Percentiles rank a stretch among this genome's conserved stretches.
phyloP scores from a whole-genome alignment of 2,888 invertebrate species.

The Melieria crassipennis region DNA sequence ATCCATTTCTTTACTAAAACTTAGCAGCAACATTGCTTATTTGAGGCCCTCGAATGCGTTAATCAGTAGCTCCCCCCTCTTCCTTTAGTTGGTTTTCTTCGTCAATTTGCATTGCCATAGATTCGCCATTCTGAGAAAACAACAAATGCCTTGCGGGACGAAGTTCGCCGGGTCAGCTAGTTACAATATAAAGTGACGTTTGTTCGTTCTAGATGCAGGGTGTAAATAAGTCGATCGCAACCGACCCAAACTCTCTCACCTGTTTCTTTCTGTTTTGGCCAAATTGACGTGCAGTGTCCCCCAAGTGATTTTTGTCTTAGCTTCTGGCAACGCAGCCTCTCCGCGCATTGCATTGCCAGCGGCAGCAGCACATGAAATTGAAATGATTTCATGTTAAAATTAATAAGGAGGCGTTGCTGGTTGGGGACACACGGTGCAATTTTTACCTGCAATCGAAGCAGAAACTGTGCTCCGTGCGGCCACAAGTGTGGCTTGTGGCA shows the following conservation, averaged over 20 bases:
- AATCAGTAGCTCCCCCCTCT: too few species aligned
- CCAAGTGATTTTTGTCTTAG: neutral
- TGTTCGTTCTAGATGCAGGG: too few species aligned
- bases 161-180: too few species aligned
- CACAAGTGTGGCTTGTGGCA: neutral
- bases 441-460: neutral
- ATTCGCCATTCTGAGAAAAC: too few species aligned
- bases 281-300: conserved; percentile 15
- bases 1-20: too few species aligned
- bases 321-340: neutral
- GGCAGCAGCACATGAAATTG: conserved; percentile 14
- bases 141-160: too few species aligned
- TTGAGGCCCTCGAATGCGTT: too few species aligned
- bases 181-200: too few species aligned
- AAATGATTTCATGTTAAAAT: conserved; percentile 24
- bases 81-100: too few species aligned
- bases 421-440: conserved; percentile 11
- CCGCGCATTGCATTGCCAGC: neutral
- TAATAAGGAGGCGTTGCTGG: conserved; percentile 30
- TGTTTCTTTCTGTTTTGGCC: neutral
- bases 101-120: too few species aligned
- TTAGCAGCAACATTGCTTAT: too few species aligned
- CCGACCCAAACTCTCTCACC: neutral
- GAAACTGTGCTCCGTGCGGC: neutral
- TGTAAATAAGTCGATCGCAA: too few species aligned